Evolutionary conservation across 2,888 invertebrate genomes (phyloP), one percentile per base, ranked within the genome.

Genomic region (Carpatolechia fugitivella): DNA sequence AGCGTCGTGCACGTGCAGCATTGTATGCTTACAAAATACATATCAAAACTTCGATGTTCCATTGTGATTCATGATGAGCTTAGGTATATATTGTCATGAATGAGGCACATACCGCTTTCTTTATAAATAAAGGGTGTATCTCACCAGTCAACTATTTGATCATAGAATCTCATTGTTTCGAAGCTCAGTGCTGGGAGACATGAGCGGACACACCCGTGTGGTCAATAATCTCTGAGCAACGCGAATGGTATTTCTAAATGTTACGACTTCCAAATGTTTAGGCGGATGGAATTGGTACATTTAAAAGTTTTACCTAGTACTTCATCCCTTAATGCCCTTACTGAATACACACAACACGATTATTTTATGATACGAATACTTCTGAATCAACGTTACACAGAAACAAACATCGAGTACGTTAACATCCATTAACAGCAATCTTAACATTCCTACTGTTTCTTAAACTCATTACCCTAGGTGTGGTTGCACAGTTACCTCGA

Each of bases 41-140:
- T 67, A 69, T 69, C 60, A 69, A 71, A 68, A 64, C 56, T 71
- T 72, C 71, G 72, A 71, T 71, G 72, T 69, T 63, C 54, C 47
- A 53, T 60, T 66, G 60, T 73, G 72, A 70, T 72, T 70, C 62
- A 66, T 62, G 66, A 75, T 74, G 72, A 78, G 72, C 72, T 70
- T 68, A 69, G 58, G 71, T 81, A 78, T 11, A 46, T 56, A 56
- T 83, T 78, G 76, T 79, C 77, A 74, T 66, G 74, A 79, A 74
- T 66, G 74, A 79, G 74, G 74, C 73, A 78, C 73, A 70, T 70
- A 66, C 59, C 47, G 49, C 38, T 36, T 50, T 36, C 48, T 18
- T 33, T 38, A 35, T 14, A 50, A 41, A 40, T 49, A 49, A 35
- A 50, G 44, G 51, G 46, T 46, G 20, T 47, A 31, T 31, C 52